Evolutionary conservation across 2,113 vertebrate genomes (phyloP), one percentile per base, ranked within the genome.

Genomic region (Odocoileus hemionus): DNA sequence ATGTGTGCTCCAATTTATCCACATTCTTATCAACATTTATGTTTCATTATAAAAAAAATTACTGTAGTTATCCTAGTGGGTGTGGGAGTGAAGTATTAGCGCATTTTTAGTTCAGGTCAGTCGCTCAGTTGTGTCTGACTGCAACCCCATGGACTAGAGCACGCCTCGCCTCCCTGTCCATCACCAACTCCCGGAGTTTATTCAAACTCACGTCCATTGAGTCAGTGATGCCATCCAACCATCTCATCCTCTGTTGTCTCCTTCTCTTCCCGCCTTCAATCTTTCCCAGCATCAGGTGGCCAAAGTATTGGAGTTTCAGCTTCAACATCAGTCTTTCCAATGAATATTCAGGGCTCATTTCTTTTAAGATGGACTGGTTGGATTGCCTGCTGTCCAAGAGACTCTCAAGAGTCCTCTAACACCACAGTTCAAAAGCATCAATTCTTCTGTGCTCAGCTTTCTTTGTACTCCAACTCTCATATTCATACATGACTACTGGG

Each of bases 221-320:
- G 17, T 70, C 9, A 1, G n/a, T 70, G n/a, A 70, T 36, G n/a
- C n/a, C 17, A 36, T 36, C 19, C n/a, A 70, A 21, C 64, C 64
- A 36, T 21, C 1, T 70, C 17, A 70, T 70, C 9, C 64, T 36
- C 9, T 21, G n/a, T 21, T 5, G 0, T 36, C n/a, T 19, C n/a
- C n/a, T 70, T 6, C 64, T 70, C 17, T 3, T 67, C 17, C 4
- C 0, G 9, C 64, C n/a, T 21, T 70, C 19, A 36, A 36, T 70
- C n/a, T 36, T 36, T 36, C 64, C 64, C n/a, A 67, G 33, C 64
- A 36, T 11, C 64, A 67, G 17, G 33, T 67, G 64, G 64, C 64
- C 64, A 67, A 67, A 67, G 8, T 67, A 36, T 19, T 67, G 64
- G 64, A 67, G 33, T 36, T 67, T 36, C 33, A 36, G 33, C 33